Conservation (phyloP, 2,797 vertebrate genomes). For the Dicrostonyx torquatus region DNA sequence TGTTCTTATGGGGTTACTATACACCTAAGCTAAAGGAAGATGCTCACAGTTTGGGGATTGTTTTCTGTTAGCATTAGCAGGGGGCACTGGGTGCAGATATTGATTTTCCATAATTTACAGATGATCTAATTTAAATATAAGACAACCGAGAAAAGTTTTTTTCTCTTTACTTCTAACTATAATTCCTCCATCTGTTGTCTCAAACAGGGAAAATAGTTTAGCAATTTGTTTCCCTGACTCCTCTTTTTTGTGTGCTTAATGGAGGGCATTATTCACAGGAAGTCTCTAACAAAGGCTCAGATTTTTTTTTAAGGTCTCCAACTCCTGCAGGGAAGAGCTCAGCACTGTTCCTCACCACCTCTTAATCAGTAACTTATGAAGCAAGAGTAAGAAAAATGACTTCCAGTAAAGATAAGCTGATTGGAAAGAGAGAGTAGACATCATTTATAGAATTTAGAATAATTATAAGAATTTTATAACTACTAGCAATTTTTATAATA, state of each 20-base stretch:
- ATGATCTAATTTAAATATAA: neutral
- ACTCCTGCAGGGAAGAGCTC: neutral
- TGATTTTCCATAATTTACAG: neutral
- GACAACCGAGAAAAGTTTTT: neutral
- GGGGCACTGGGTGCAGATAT: neutral
- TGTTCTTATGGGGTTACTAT: neutral
- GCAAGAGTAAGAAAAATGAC: slow-evolving; percentile 44
- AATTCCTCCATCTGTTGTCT: neutral
- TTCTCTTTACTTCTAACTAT: accelerated
- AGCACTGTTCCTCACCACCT: neutral
- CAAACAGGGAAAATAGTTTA: neutral
- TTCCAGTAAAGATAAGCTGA: slow-evolving; percentile 63
- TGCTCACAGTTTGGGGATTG: too few relatives aligned
- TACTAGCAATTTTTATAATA: slow-evolving; percentile 20
- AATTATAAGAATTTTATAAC: slow-evolving; percentile 54
- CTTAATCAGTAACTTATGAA: slow-evolving; percentile 66
- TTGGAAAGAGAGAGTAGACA: slow-evolving; percentile 42
- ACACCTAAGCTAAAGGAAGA: neutral
- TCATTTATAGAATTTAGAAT: slow-evolving; percentile 56
- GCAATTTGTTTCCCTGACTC: neutral
- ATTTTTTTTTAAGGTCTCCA: neutral
- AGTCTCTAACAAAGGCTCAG: neutral
- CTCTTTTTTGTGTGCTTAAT: neutral
- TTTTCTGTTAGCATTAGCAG: neutral
- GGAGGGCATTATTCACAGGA: neutral